Evolutionary conservation across 2,113 vertebrate species (phyloP), one percentile per base, ranked within the genome.

Genomic region (Psammodynastes pulverulentus): DNA sequence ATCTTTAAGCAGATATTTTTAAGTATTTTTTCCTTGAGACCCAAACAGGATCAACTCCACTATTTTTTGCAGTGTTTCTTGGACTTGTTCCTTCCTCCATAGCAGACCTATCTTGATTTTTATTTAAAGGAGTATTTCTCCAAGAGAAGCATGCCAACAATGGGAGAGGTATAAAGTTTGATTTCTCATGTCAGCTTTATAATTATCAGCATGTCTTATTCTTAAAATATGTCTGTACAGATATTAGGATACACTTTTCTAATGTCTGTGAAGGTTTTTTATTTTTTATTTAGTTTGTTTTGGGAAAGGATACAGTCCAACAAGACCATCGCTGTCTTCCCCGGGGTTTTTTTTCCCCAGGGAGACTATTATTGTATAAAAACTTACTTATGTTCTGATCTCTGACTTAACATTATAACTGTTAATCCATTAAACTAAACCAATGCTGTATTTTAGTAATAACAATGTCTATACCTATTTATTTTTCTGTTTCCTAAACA

Each of bases 291-390:
- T 79, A 17, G 2, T 79, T 72, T 34, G 12, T 79, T 79, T 39
- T 79, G 67, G 7, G 67, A 79, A 79, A 39, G 39, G 72, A 34
- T 39, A 79, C 34, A 79, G 72, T 79, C 34, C 34, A 39, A 43
- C 0, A 17, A 39, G 5, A 79, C 7, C 0, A 0, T 43, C 43
- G 2, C 17, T 39, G 0, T 79, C 72, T 79, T 39, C n/a, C 34
- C 67, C 21, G 34, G 4, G 2, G 9, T 49, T 49, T 49, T 49
- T 49, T 49, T 49, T 12, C 48, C 48, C 29, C 34, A 3, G 2
- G 0, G 15, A 79, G 1, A 39, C 6, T 34, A 8, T 21, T 79
- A n/a, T 79, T 79, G n/a, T 39, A 21, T 19, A 39, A 79, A 39
- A 21, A 79, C 6, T 72, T 67, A 67, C 13, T 72, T 39, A 17